A percentile compares a stretch with the other conserved stretches of the same genome.
Conservation (phyloP, 2,888 invertebrate species). For the Orgyia antiqua region DNA sequence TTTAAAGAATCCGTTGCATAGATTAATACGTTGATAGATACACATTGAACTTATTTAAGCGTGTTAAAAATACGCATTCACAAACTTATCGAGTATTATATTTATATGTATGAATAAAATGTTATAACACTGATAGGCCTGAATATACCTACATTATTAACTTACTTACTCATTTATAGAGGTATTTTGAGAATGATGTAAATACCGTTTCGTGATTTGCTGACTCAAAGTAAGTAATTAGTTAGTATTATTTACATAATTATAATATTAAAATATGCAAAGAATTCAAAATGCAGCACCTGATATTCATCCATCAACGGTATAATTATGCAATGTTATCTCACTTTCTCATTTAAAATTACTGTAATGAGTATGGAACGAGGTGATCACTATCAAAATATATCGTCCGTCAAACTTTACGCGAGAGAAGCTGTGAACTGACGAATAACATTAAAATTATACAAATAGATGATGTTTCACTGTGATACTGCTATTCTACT, state of each 20-base stretch:
- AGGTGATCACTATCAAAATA: slow-evolving; percentile 29
- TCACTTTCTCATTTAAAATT: slow-evolving; percentile 47
- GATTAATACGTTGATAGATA: too few species aligned
- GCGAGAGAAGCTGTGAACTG: slow-evolving; percentile 17
- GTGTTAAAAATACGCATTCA: too few species aligned
- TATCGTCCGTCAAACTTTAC: slow-evolving; percentile 16
- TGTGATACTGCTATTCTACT: slow-evolving; percentile 28
- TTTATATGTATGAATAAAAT: too few species aligned
- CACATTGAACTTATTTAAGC: too few species aligned
- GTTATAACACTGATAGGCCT: too few species aligned
- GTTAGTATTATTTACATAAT: not conserved
- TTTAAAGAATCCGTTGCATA: too few species aligned
- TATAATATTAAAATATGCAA: slow-evolving; percentile 16
- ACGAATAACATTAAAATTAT: slow-evolving; percentile 14
- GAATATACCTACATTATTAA: too few species aligned
- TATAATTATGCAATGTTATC: slow-evolving; percentile 29
- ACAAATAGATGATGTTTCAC: slow-evolving; percentile 17
- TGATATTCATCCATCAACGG: slow-evolving; percentile 62
- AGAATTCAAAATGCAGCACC: slow-evolving; percentile 39
- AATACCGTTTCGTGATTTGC: too few species aligned
- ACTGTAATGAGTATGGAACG: slow-evolving; percentile 20
- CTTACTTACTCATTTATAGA: too few species aligned
- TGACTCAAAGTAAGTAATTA: too few species aligned
- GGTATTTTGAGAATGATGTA: too few species aligned
- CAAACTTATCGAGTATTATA: too few species aligned